phyloP scores from a whole-genome alignment of 2,888 invertebrate genomes.

The Tenthredo amoena region DNA sequence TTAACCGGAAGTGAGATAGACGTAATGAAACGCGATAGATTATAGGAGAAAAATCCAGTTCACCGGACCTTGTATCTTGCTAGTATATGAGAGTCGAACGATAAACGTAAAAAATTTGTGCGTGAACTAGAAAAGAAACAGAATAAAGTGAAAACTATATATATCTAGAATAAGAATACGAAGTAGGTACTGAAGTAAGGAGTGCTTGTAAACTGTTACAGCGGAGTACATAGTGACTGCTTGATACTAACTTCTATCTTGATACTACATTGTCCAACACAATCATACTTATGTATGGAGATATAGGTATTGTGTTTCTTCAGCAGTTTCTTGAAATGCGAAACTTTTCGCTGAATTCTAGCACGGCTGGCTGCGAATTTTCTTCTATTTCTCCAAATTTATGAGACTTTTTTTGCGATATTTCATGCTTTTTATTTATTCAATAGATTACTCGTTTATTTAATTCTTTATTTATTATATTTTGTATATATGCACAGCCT shows the following conservation, averaged over 20 bases:
- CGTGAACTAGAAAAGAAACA: not conserved
- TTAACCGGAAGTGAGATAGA: not conserved
- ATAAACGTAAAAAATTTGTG: not conserved
- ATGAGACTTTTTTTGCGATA: no score
- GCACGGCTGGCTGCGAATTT: no score
- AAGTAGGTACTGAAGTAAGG: not conserved
- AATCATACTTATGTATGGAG: not conserved
- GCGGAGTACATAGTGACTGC: not conserved
- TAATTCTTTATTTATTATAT: no score
- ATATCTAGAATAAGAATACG: not conserved
- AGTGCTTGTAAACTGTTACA: slow-evolving; percentile 2
- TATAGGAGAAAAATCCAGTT: not conserved
- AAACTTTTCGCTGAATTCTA: not conserved
- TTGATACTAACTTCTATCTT: not conserved
- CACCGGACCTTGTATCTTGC: no score
- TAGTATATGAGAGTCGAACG: no score
- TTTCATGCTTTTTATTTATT: no score
- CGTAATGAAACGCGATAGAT: not conserved
- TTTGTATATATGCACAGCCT: no score
- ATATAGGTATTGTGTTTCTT: not conserved
- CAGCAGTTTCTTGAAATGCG: not conserved
- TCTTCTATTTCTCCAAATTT: no score
- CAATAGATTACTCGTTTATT: no score
- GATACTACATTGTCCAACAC: not conserved
- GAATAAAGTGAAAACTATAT: not conserved